Percentiles rank a stretch among this genome's conserved stretches.
Evolutionary conservation across 2,797 vertebrate genomes (phyloP).

Genomic region (Manis pentadactyla): DNA sequence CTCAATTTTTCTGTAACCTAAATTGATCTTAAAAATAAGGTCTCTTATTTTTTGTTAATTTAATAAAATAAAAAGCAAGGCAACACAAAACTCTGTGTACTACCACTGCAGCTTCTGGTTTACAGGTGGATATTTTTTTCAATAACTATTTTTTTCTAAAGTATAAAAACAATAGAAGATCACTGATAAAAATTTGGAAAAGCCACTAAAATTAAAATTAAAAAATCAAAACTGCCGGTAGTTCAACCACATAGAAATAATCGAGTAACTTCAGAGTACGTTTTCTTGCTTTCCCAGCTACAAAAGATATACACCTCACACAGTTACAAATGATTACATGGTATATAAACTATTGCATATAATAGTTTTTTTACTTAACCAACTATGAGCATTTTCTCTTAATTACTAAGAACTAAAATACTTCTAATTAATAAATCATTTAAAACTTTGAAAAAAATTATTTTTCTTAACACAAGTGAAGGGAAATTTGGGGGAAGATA

Average conservation of each 20-base stretch:
- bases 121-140: background rate
- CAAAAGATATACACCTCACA: background rate
- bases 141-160: background rate
- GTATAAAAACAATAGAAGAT: background rate
- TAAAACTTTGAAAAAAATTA: background rate
- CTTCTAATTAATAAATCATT: background rate
- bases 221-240: background rate
- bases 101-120: background rate
- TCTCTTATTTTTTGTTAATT: background rate
- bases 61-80: background rate
- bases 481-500: background rate
- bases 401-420: background rate
- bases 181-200: background rate
- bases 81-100: background rate
- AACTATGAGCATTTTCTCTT: background rate
- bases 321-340: background rate
- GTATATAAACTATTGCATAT: background rate
- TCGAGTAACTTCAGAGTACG: background rate
- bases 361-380: constrained; percentile 2
- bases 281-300: background rate
- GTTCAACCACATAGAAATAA: background rate
- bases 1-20: background rate
- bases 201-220: background rate
- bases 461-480: background rate
- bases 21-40: background rate